phyloP scores from a whole-genome alignment of 2,113 vertebrate species.

The Globicephala melas region DNA sequence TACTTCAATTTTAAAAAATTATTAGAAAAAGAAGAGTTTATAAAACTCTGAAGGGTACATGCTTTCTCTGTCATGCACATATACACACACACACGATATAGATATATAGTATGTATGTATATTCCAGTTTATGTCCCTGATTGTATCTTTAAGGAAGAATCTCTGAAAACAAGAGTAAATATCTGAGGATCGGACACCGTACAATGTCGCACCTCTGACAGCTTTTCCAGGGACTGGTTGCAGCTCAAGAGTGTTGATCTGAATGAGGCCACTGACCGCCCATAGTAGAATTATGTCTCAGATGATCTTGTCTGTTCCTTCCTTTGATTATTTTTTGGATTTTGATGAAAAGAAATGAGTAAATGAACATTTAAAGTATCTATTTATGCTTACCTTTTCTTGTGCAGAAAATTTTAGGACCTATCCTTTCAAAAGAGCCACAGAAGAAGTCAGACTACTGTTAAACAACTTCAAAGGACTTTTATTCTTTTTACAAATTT shows the following conservation, averaged over 20 bases:
- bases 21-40: background rate
- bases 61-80: fast-evolving
- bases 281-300: fast-evolving
- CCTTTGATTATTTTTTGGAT: background rate
- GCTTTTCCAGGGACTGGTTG: background rate
- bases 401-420: background rate
- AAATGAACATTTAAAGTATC: background rate
- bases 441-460: background rate
- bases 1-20: background rate
- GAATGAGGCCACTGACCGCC: fast-evolving
- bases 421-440: background rate
- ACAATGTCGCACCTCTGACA: fast-evolving
- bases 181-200: fast-evolving
- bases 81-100: no score
- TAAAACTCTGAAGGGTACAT: no score
- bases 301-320: background rate
- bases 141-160: background rate
- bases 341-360: background rate
- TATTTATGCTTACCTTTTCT: background rate
- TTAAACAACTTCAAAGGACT: background rate
- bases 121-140: background rate
- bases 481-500: background rate
- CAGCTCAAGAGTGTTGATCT: background rate
- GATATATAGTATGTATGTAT: background rate
- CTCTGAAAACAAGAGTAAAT: background rate